These are phyloP conservation scores for Ibidorhyncha struthersii DNA, from an alignment of 2,113 vertebrate genomes.

Conservation along the genomic window DNA sequence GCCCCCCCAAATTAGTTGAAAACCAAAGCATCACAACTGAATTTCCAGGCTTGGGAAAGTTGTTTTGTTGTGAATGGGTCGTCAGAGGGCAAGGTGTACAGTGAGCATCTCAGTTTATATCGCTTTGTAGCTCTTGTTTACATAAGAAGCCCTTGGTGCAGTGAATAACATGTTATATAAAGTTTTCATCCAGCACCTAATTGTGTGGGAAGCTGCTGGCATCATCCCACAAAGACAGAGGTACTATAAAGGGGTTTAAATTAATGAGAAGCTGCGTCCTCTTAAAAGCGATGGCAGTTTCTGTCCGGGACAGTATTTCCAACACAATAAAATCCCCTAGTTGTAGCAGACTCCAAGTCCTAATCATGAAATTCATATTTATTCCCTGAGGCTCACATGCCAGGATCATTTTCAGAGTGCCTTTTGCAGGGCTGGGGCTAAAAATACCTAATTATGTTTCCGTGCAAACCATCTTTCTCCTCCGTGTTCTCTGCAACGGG, in stretches of 20 bases:
- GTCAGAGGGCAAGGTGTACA: accelerated
- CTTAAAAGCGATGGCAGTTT: background rate
- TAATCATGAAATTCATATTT: background rate
- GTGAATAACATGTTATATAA: background rate
- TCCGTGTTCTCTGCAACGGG: accelerated
- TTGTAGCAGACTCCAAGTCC: background rate
- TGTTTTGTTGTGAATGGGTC: background rate
- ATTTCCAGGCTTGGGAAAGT: background rate
- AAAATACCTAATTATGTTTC: background rate
- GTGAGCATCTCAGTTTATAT: accelerated
- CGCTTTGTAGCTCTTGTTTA: background rate
- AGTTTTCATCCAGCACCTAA: background rate
- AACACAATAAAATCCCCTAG: background rate
- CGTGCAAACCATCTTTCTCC: accelerated
- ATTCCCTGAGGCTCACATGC: background rate
- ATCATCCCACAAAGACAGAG: background rate
- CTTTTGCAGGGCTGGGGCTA: background rate
- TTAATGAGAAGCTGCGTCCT: background rate
- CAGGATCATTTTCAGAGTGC: background rate
- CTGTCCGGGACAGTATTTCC: background rate
- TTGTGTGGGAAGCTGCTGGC: background rate
- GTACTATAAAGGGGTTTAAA: background rate
- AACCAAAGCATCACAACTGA: background rate
- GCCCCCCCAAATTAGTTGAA: background rate
- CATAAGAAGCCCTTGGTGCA: background rate